Percentiles rank a stretch among this genome's conserved stretches.
These are phyloP conservation scores for Ictidomys tridecemlineatus DNA, from an alignment of 2,113 vertebrate species.

Conservation along the genomic window DNA sequence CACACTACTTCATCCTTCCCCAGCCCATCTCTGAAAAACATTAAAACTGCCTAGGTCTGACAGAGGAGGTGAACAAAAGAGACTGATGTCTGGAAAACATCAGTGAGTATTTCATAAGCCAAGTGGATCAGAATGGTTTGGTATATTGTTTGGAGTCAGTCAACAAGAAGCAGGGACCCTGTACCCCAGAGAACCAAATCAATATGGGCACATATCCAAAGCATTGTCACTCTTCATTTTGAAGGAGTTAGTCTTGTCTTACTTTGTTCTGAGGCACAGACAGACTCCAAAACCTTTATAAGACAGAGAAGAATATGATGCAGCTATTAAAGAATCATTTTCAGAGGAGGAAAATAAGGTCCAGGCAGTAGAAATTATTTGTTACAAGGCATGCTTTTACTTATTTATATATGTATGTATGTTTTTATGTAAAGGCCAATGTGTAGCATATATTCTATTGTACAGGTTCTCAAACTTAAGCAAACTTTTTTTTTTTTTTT, in stretches of 20 bases:
- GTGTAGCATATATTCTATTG: neutral
- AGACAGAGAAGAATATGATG: neutral
- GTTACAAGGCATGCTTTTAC: neutral
- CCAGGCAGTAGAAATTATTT: neutral
- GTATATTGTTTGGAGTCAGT: neutral
- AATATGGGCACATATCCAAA: neutral
- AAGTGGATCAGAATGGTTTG: neutral
- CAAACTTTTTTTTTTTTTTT: too few species aligned
- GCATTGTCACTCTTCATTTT: neutral
- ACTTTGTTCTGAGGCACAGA: neutral
- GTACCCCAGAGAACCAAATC: neutral
- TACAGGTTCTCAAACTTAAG: neutral
- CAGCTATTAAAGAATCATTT: neutral
- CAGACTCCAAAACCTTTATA: neutral
- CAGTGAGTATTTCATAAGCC: conserved; percentile 1
- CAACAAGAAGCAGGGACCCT: neutral
- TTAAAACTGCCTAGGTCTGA: neutral
- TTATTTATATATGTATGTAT: neutral
- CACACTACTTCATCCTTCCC: neutral
- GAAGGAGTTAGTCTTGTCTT: neutral
- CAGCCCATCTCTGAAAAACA: neutral
- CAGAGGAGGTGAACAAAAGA: neutral
- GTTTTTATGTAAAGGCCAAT: neutral
- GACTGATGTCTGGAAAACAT: neutral
- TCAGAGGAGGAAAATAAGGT: neutral